phyloP scores from a whole-genome alignment of 2,797 vertebrate genomes.

The Percopsis omiscomaycus region DNA sequence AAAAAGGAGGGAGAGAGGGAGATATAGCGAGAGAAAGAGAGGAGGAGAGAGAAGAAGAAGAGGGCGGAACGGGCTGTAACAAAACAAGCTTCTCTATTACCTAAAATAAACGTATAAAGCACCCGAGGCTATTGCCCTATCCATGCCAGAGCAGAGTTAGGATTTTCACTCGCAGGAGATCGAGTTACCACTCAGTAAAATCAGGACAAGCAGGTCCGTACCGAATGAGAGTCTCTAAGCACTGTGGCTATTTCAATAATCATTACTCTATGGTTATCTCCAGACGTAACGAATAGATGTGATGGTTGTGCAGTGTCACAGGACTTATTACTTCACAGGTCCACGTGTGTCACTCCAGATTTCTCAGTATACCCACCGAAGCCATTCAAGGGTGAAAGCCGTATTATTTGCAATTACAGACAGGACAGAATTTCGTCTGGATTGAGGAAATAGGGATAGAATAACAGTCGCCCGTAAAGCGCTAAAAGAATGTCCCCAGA shows the following conservation, averaged over 20 bases:
- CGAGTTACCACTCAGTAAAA: slow-evolving; percentile 71
- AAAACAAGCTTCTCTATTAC: slow-evolving; percentile 89
- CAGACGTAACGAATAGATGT: slow-evolving; percentile 38
- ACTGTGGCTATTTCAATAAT: slow-evolving; percentile 63
- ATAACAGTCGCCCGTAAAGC: slow-evolving; percentile 29
- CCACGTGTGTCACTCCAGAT: slow-evolving; percentile 39
- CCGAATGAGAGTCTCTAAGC: slow-evolving; percentile 54
- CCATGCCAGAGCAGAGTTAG: slow-evolving; percentile 71
- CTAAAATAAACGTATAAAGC: slow-evolving; percentile 92
- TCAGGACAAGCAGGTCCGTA: slow-evolving; percentile 68
- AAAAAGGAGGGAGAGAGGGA: background rate
- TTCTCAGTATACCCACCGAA: slow-evolving; percentile 19
- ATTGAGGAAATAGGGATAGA: slow-evolving; percentile 44
- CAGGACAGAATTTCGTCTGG: slow-evolving; percentile 24
- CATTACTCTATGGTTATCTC: slow-evolving; percentile 67
- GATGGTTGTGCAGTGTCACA: slow-evolving; percentile 29
- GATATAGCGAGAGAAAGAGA: slow-evolving; percentile 1
- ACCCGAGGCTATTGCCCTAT: slow-evolving; percentile 83
- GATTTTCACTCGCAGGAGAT: slow-evolving; percentile 70
- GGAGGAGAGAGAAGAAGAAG: slow-evolving; percentile 22
- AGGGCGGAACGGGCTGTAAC: slow-evolving; percentile 79
- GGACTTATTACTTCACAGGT: slow-evolving; percentile 47
- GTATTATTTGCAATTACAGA: slow-evolving; percentile 25
- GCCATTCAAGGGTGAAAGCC: slow-evolving; percentile 31
- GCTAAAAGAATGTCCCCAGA: slow-evolving; percentile 40